These are phyloP conservation scores for Incurvaria masculella DNA, from an alignment of 2,888 invertebrate genomes.

Conservation along the genomic window DNA sequence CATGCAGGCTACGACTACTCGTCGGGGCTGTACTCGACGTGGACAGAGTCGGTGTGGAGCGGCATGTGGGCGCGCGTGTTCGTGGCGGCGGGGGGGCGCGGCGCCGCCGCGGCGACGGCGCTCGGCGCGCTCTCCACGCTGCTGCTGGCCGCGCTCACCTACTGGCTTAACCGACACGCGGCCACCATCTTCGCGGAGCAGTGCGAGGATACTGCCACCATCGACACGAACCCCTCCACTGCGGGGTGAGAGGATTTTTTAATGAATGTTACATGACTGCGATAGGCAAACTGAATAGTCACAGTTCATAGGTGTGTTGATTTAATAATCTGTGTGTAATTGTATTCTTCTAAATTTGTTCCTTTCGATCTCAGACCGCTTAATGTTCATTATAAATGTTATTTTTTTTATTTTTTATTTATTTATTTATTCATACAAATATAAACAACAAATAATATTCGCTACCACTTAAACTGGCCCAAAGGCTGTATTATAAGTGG, in stretches of 20 bases:
- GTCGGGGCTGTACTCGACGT: conserved; percentile 76
- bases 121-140: conserved; percentile 26
- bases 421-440: too few species aligned
- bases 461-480: too few species aligned
- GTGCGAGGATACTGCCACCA: conserved; percentile 17
- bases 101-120: conserved; percentile 29
- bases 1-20: conserved; percentile 72
- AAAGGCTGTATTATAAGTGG: too few species aligned
- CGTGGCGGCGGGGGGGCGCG: conserved; percentile 62
- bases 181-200: conserved; percentile 23
- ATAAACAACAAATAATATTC: too few species aligned
- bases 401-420: too few species aligned
- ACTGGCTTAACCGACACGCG: conserved; percentile 30
- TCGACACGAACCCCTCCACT: conserved; percentile 21
- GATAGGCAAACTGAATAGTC: conserved; percentile 40
- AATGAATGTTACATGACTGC: conserved; percentile 34
- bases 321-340: too few species aligned
- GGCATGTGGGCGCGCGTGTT: conserved; percentile 73
- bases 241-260: conserved; percentile 26
- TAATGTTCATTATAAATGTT: too few species aligned
- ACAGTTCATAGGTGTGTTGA: conserved; percentile 7
- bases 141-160: conserved; percentile 29
- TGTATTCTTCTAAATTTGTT: too few species aligned
- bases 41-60: conserved; percentile 88
- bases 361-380: too few species aligned